phyloP scores from a whole-genome alignment of 1,140 invertebrate species.

The Mya arenaria region DNA sequence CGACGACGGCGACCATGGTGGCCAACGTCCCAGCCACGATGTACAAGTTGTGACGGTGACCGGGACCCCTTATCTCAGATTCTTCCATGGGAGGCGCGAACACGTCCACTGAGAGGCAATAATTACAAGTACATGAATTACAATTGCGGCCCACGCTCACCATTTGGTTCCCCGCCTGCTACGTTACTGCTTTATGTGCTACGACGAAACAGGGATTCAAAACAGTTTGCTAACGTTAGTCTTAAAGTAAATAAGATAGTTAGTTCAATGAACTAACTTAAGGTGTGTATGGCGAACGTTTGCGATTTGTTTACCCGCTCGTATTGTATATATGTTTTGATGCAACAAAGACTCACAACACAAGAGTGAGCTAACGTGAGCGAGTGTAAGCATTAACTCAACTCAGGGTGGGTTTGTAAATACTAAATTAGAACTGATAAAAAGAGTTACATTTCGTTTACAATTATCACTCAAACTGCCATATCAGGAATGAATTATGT shows the following conservation, averaged over 20 bases:
- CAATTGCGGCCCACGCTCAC: not conserved
- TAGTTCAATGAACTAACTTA: too few relatives aligned
- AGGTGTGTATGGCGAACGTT: too few relatives aligned
- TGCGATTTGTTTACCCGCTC: too few relatives aligned
- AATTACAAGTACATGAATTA: not conserved
- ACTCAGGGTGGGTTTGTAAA: too few relatives aligned
- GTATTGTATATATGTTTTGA: too few relatives aligned
- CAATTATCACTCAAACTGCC: too few relatives aligned
- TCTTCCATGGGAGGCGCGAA: constrained; percentile 65
- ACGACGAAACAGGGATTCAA: not conserved
- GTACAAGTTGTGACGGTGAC: constrained; percentile 69
- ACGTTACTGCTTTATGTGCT: not conserved
- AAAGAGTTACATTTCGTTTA: too few relatives aligned
- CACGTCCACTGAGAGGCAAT: constrained; percentile 63
- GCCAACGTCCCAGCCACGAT: constrained; percentile 67
- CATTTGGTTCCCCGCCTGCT: not conserved
- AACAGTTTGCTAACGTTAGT: not conserved
- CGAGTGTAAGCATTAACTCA: too few relatives aligned
- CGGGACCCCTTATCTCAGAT: constrained; percentile 15
- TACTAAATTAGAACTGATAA: too few relatives aligned
- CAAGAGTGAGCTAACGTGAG: too few relatives aligned
- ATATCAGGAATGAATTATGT: too few relatives aligned
- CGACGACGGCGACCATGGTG: constrained; percentile 61
- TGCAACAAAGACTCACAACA: too few relatives aligned
- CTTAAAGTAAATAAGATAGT: not conserved